Conservation (phyloP, 2,113 vertebrate species). For the Stigmatopora nigra region DNA sequence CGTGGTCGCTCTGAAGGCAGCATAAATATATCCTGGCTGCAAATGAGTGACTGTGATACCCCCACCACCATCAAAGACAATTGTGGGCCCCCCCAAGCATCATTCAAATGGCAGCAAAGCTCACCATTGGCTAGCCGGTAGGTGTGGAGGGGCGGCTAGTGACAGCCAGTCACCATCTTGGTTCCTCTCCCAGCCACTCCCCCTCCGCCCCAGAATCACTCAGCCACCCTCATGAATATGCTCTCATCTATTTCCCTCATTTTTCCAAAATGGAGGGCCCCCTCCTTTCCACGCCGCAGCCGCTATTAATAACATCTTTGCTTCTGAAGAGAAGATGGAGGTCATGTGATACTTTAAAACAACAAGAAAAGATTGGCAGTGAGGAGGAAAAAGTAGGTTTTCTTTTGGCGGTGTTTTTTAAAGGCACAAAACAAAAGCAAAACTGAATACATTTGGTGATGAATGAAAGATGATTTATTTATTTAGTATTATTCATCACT, state of each 20-base stretch:
- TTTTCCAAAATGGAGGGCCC: neutral
- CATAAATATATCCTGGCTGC: too few species aligned
- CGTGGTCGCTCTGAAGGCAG: neutral
- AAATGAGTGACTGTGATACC: neutral
- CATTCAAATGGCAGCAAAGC: conserved; percentile 39
- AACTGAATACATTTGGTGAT: too few species aligned
- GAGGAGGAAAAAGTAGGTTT: too few species aligned
- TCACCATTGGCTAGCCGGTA: conserved; percentile 39
- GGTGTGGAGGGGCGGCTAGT: conserved; percentile 19
- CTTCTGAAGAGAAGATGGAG: neutral
- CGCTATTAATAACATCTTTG: conserved; percentile 52
- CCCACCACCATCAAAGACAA: neutral
- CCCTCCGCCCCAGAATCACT: too few species aligned
- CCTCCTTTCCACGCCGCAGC: conserved; percentile 10
- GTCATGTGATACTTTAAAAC: neutral
- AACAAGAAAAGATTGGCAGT: neutral
- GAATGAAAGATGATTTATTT: too few species aligned
- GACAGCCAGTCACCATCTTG: conserved; percentile 24
- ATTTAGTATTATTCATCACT: too few species aligned
- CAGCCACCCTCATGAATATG: conserved; percentile 9
- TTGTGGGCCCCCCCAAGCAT: neutral
- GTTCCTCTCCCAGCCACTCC: conserved; percentile 17
- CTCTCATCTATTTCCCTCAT: conserved; percentile 12
- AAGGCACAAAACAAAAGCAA: too few species aligned
- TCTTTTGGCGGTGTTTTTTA: too few species aligned